Evolutionary conservation across 2,888 invertebrate genomes (phyloP).

Genomic region (Andricus curvator): DNA sequence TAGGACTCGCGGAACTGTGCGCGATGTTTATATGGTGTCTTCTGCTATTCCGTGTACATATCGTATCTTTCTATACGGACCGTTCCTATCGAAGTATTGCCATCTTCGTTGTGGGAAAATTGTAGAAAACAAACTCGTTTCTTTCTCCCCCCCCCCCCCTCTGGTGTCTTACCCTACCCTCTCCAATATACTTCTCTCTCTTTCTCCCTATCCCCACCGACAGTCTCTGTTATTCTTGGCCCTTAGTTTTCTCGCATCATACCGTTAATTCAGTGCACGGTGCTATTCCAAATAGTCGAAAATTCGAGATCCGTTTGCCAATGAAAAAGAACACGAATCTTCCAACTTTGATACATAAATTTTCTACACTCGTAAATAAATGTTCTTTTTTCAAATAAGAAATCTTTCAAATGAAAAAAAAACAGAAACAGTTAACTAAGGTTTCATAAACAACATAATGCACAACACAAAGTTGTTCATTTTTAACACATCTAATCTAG

Average conservation of each 20-base stretch:
- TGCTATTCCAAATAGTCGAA: no score
- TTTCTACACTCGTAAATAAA: no score
- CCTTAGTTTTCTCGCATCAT: background rate
- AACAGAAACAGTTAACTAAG: no score
- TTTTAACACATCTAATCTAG: no score
- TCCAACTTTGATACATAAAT: no score
- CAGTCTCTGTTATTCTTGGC: slow-evolving; percentile 50
- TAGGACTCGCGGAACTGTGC: slow-evolving; percentile 71
- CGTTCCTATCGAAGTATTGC: slow-evolving; percentile 69
- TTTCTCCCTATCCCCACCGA: slow-evolving; percentile 6
- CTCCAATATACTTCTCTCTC: slow-evolving; percentile 20
- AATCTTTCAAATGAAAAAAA: no score
- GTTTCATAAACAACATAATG: no score
- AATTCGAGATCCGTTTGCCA: no score
- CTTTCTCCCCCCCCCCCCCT: slow-evolving; percentile 47
- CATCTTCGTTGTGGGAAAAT: slow-evolving; percentile 75
- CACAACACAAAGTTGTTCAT: no score
- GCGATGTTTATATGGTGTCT: slow-evolving; percentile 75
- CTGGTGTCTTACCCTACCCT: slow-evolving; percentile 45
- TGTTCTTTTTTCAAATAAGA: no score
- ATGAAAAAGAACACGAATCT: no score
- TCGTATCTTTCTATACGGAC: slow-evolving; percentile 66
- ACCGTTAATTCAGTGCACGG: no score
- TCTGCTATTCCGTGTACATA: slow-evolving; percentile 69
- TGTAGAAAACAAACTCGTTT: slow-evolving; percentile 76